Percentiles rank a stretch among this genome's conserved stretches.
Conservation (phyloP, 2,113 vertebrate genomes). For the Orcinus orca region DNA sequence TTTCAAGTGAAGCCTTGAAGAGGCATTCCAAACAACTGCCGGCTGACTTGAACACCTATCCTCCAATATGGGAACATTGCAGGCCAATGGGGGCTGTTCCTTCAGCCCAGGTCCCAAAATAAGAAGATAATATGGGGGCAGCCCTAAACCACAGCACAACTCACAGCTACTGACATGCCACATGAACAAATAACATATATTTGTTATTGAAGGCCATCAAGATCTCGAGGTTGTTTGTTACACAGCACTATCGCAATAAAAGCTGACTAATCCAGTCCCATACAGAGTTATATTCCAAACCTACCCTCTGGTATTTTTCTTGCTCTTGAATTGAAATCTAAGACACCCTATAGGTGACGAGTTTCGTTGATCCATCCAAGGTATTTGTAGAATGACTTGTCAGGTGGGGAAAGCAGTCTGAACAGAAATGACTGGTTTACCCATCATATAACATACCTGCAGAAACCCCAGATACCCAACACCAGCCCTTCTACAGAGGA, state of each 20-base stretch:
- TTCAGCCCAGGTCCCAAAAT: neutral
- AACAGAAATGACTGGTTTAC: neutral
- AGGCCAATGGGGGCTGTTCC: neutral
- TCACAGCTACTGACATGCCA: neutral
- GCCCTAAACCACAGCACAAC: neutral
- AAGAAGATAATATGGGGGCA: neutral
- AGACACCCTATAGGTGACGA: neutral
- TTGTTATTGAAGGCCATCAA: neutral
- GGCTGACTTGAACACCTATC: neutral
- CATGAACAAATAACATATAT: neutral
- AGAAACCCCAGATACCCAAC: neutral
- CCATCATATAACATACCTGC: neutral
- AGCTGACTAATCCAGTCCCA: neutral
- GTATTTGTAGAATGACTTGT: neutral
- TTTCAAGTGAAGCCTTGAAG: neutral
- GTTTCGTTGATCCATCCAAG: neutral
- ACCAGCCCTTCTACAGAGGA: neutral
- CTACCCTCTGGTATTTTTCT: neutral
- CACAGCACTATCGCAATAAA: neutral
- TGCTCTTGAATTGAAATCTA: neutral
- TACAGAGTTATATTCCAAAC: neutral
- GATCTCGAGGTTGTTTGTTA: neutral
- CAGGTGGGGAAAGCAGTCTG: neutral
- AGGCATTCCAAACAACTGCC: neutral
- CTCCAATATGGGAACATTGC: neutral